Conservation (phyloP, 2,888 invertebrate species). For the Cryptophagus acutangulus region DNA sequence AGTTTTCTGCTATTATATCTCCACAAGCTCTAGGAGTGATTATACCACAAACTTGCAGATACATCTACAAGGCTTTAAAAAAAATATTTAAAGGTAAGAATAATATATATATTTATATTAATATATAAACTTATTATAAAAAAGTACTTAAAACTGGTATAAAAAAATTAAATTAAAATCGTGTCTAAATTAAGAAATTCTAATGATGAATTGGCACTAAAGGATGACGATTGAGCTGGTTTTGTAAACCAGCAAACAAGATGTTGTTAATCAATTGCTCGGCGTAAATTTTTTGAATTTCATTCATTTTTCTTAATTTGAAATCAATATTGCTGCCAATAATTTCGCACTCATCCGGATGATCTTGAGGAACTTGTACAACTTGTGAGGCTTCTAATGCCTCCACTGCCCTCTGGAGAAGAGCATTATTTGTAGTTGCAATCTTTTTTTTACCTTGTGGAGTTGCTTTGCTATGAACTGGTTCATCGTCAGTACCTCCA, state of each 20-base stretch:
- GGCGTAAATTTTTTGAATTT: neutral
- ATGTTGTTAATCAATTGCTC: constrained; percentile 1
- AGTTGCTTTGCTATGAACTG: too few species aligned
- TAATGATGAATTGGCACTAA: too few species aligned
- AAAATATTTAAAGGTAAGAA: neutral
- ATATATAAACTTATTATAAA: neutral
- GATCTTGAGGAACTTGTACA: too few species aligned
- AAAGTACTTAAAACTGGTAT: neutral
- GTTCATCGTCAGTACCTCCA: too few species aligned
- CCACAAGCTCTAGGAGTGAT: neutral
- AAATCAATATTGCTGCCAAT: too few species aligned
- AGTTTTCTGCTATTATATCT: neutral
- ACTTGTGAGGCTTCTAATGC: too few species aligned
- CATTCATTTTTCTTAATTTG: constrained; percentile 1
- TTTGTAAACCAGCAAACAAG: neutral
- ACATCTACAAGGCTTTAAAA: neutral
- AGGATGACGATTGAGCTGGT: too few species aligned
- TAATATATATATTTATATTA: neutral
- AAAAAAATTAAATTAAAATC: neutral
- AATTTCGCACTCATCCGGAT: too few species aligned
- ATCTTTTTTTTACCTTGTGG: too few species aligned
- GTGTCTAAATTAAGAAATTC: neutral
- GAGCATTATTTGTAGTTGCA: too few species aligned
- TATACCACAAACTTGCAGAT: neutral
- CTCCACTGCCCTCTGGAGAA: too few species aligned